Conservation (phyloP, 2,888 invertebrate species). For the Acleris literana region DNA sequence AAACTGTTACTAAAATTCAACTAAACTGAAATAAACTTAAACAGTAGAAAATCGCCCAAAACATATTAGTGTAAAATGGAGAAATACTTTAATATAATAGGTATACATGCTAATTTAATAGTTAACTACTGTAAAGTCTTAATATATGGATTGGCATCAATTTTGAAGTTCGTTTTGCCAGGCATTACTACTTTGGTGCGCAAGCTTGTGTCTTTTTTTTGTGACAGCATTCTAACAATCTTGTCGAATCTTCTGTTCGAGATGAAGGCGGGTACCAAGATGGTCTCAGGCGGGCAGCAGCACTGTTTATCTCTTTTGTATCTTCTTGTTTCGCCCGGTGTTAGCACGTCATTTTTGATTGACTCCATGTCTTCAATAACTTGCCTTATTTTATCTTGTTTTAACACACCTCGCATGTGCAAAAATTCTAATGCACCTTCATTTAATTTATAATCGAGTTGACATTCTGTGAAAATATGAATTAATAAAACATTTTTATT, state of each 20-base stretch:
- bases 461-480: constrained; percentile 53
- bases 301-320: constrained; percentile 44
- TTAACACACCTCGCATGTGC: constrained; percentile 52
- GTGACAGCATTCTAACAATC: constrained; percentile 44
- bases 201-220: neutral
- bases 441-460: constrained; percentile 55
- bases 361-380: constrained; percentile 40
- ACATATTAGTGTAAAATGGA: too few relatives aligned
- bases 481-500: too few relatives aligned
- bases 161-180: too few relatives aligned
- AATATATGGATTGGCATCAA: neutral
- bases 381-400: constrained; percentile 43
- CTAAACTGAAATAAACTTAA: too few relatives aligned
- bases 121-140: neutral
- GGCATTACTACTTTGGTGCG: too few relatives aligned
- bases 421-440: constrained; percentile 55
- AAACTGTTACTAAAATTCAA: too few relatives aligned
- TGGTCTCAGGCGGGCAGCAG: constrained; percentile 55
- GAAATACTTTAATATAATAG: too few relatives aligned
- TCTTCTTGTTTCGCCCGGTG: neutral
- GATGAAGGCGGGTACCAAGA: constrained; percentile 64
- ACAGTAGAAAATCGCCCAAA: too few relatives aligned
- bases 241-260: constrained; percentile 56
- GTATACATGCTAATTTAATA: neutral
- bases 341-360: neutral